These are phyloP conservation scores for Gnathonemus echidnorhynchus DNA, from an alignment of 2,113 vertebrate genomes.

Conservation along the genomic window DNA sequence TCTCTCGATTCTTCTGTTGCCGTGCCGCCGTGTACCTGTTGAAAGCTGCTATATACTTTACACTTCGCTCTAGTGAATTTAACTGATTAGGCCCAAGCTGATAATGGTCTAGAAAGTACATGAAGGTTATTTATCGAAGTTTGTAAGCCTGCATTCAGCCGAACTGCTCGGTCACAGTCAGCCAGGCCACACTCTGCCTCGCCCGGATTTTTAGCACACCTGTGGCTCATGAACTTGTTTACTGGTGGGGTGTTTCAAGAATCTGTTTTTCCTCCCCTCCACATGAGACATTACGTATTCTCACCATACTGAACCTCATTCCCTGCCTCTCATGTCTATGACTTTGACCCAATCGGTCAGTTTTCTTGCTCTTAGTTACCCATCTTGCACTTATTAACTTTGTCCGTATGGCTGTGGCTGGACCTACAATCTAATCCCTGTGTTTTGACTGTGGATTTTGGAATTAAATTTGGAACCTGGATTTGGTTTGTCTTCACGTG, in stretches of 20 bases:
- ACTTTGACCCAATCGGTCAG: not conserved
- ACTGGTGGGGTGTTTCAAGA: not conserved
- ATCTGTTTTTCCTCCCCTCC: not conserved
- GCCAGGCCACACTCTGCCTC: not conserved
- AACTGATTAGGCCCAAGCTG: not conserved
- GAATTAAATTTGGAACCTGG: not conserved
- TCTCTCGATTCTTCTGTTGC: not conserved
- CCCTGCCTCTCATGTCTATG: not conserved
- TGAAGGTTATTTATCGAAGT: not conserved
- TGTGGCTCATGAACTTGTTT: not conserved
- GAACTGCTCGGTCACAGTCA: not conserved
- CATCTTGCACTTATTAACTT: not conserved
- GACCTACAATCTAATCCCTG: not conserved
- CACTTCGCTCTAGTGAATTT: not conserved
- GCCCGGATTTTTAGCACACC: not conserved
- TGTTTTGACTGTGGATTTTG: not conserved
- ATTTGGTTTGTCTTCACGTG: not conserved
- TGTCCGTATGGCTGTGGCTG: not conserved
- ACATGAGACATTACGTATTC: not conserved
- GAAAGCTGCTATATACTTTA: not conserved
- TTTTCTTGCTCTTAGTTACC: not conserved
- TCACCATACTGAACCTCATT: not conserved
- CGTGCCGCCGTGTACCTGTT: not conserved
- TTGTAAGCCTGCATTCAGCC: not conserved
- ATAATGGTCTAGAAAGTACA: not conserved